Percentiles rank a stretch among this genome's conserved stretches.
These are phyloP conservation scores for Dichetophora obliterata DNA, from an alignment of 2,888 invertebrate genomes.

Conservation along the genomic window DNA sequence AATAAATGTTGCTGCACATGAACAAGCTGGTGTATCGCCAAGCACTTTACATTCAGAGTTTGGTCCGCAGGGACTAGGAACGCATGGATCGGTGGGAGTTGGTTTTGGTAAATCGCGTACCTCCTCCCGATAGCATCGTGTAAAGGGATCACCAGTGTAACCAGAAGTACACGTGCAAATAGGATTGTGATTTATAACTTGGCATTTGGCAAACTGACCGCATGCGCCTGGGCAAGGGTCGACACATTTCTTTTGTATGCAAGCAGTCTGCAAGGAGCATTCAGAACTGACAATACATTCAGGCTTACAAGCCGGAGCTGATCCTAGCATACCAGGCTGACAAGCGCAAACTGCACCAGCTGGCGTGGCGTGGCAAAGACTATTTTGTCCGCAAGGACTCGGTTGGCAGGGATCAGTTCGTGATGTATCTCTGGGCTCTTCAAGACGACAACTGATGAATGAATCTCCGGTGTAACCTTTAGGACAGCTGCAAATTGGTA, in stretches of 20 bases:
- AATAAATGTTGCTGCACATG: conserved; percentile 73
- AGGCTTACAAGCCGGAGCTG: conserved; percentile 81
- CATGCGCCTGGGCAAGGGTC: conserved; percentile 85
- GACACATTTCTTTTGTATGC: conserved; percentile 80
- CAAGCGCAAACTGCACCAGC: conserved; percentile 80
- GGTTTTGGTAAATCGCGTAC: conserved; percentile 54
- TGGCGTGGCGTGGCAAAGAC: conserved; percentile 76
- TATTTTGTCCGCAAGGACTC: conserved; percentile 83
- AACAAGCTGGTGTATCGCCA: conserved; percentile 74
- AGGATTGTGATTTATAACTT: conserved; percentile 86
- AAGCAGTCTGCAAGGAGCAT: conserved; percentile 80
- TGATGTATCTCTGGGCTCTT: conserved; percentile 51
- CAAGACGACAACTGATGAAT: conserved; percentile 75
- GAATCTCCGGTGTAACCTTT: conserved; percentile 78
- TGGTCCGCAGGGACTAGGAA: conserved; percentile 77
- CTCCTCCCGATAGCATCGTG: conserved; percentile 73
- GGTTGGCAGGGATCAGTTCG: conserved; percentile 75
- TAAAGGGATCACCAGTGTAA: conserved; percentile 82
- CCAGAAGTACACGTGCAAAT: conserved; percentile 81
- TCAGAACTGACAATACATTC: conserved; percentile 86
- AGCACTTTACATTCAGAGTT: conserved; percentile 75
- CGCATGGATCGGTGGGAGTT: conserved; percentile 73
- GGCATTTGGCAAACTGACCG: conserved; percentile 82
- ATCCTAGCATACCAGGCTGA: conserved; percentile 78
- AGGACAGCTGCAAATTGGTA: conserved; percentile 80